Percentiles rank a stretch among this genome's conserved stretches.
phyloP scores from a whole-genome alignment of 2,797 vertebrate species.

The Heliangelus exortis region DNA sequence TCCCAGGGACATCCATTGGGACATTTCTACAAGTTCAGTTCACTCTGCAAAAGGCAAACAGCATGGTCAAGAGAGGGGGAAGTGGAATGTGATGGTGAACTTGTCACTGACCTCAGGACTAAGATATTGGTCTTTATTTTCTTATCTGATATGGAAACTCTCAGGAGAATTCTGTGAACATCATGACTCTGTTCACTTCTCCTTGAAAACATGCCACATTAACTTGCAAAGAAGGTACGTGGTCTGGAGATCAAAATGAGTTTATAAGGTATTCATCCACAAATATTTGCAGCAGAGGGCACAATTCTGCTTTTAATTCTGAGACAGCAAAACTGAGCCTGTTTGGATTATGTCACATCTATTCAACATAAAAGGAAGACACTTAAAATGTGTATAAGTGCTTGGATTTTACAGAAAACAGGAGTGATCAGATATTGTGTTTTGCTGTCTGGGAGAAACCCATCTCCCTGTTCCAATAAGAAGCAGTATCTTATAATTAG shows the following conservation, averaged over 20 bases:
- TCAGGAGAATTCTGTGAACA: slow-evolving; percentile 25
- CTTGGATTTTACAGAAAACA: neutral
- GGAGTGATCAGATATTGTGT: neutral
- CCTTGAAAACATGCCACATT: slow-evolving; percentile 60
- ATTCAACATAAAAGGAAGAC: neutral
- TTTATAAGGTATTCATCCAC: slow-evolving; percentile 5
- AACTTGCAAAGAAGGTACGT: slow-evolving; percentile 55
- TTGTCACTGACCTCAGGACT: slow-evolving; percentile 23
- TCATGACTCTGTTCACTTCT: slow-evolving; percentile 9
- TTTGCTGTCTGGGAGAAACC: neutral
- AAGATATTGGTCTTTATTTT: slow-evolving; percentile 43
- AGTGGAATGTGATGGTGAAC: neutral
- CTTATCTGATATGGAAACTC: slow-evolving; percentile 16
- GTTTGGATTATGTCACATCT: neutral
- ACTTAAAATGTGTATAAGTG: neutral
- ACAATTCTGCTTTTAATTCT: slow-evolving; percentile 9
- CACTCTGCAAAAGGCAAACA: neutral
- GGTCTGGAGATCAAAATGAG: slow-evolving; percentile 39
- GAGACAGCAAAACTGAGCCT: neutral
- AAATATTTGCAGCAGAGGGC: neutral
- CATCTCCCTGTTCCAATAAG: neutral
- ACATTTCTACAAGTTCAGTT: neutral
- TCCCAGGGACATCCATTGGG: neutral
- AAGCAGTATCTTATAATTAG: slow-evolving; percentile 8
- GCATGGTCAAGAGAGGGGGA: neutral